Evolutionary conservation across 2,797 vertebrate genomes (phyloP).

Genomic region (Hemibagrus guttatus): DNA sequence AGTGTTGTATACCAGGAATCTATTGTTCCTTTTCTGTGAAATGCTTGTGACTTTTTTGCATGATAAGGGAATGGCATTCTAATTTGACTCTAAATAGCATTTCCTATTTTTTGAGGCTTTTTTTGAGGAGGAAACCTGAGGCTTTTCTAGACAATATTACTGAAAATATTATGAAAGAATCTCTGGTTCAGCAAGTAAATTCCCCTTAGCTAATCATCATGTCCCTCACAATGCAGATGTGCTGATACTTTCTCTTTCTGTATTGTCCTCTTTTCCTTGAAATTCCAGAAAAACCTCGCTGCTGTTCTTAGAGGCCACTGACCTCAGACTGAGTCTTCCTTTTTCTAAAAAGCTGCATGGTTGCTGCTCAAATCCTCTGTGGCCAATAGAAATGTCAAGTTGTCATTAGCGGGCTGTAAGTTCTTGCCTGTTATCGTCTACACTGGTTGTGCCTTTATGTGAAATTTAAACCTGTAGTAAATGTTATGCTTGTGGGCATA

Average conservation of each 20-base stretch:
- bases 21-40: neutral
- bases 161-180: neutral
- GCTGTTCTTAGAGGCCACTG: neutral
- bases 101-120: conserved; percentile 11
- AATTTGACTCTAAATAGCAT: neutral
- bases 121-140: neutral
- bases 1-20: neutral
- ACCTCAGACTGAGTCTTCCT: neutral
- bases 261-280: neutral
- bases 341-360: neutral
- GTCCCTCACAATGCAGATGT: neutral
- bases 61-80: neutral
- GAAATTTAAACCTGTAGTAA: neutral
- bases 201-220: neutral
- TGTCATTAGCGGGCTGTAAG: neutral
- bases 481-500: neutral
- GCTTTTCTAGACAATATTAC: too few species aligned
- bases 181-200: neutral
- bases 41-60: neutral
- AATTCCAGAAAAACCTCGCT: neutral
- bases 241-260: neutral
- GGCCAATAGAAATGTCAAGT: neutral
- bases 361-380: neutral
- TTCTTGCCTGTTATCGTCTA: neutral
- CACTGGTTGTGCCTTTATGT: neutral